phyloP scores from a whole-genome alignment of 1,140 invertebrate species.

The Saccostrea echinata region DNA sequence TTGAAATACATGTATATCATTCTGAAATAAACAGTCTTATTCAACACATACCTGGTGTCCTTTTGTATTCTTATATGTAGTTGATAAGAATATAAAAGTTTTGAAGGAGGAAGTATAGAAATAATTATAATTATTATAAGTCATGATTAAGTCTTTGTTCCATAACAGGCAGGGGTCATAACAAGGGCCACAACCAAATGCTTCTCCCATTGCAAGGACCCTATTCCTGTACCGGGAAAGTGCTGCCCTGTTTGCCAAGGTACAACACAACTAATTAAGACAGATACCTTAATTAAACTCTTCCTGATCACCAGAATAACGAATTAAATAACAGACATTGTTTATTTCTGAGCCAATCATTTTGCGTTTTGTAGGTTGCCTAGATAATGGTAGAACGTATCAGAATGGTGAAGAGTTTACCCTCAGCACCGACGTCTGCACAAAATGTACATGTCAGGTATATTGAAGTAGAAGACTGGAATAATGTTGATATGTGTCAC shows the following conservation, averaged over 20 bases:
- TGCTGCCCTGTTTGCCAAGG: slow-evolving; percentile 72
- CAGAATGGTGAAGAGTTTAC: slow-evolving; percentile 70
- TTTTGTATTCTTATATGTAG: too few species aligned
- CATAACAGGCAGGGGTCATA: slow-evolving; percentile 86
- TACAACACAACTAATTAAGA: slow-evolving; percentile 44
- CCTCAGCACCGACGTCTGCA: slow-evolving; percentile 70
- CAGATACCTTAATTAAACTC: not conserved
- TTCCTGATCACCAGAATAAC: not conserved
- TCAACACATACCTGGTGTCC: too few species aligned
- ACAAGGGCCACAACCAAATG: slow-evolving; percentile 89
- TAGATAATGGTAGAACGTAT: slow-evolving; percentile 67
- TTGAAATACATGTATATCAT: too few species aligned
- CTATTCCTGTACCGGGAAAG: slow-evolving; percentile 59
- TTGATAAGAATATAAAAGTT: too few species aligned
- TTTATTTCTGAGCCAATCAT: not conserved
- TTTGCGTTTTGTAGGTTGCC: slow-evolving; percentile 69
- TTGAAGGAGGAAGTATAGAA: too few species aligned
- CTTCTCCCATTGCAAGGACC: slow-evolving; percentile 86
- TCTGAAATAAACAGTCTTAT: too few species aligned
- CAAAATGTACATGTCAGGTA: slow-evolving; percentile 75
- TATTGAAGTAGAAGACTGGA: slow-evolving; percentile 29
- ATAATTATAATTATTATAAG: too few species aligned
- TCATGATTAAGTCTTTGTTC: not conserved
- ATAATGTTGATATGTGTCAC: not conserved
- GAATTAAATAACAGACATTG: not conserved